Evolutionary conservation across 2,888 invertebrate genomes (phyloP), one percentile per base, ranked within the genome.

Genomic region (Caenorhabditis sp.): DNA sequence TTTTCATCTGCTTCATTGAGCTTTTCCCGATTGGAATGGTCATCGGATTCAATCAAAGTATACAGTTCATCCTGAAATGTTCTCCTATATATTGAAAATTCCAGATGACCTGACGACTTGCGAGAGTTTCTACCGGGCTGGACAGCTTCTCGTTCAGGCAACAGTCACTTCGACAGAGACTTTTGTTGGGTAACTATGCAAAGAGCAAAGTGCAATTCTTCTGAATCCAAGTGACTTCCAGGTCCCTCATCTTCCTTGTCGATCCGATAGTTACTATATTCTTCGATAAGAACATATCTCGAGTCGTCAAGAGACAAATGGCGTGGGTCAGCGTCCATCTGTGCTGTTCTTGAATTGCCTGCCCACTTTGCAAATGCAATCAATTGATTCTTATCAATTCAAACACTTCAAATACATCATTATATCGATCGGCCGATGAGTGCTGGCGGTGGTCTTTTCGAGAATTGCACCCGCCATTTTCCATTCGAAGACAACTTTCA

Each of bases 221-320:
- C n/a, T n/a, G n/a, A n/a, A n/a, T 32, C 9, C 32, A 32, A 32
- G 9, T 32, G 9, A 9, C 2, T 62, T 71, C 9, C 71, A 62
- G 71, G 1, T 72, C 72, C 13, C 6, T 72, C 4, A 50, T 72
- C 0, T 72, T 72, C 47, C 3, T 72, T n/a, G 24, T 56, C 2
- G 72, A 72, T 15, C 72, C 72, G 1, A 8, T 72, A 0, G 32
- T 72, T 20, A 72, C 64, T 47, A 56, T 72, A 0, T 72, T 64
- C 26, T 64, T 72, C 32, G 72, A 72, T 35, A 72, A 64, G 18
- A 47, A 72, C 24, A 72, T 72, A 5, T 72, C 64, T 1, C 44
- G 50, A 35, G 53, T 50, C 0, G 58, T 72, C 1, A 56, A 56
- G 11, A 22, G 44, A 13, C 72, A 71, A 22, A 47, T 47, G 37